Evolutionary conservation across 2,113 vertebrate genomes (phyloP).

Genomic region (Eulacestoma nigropectus): DNA sequence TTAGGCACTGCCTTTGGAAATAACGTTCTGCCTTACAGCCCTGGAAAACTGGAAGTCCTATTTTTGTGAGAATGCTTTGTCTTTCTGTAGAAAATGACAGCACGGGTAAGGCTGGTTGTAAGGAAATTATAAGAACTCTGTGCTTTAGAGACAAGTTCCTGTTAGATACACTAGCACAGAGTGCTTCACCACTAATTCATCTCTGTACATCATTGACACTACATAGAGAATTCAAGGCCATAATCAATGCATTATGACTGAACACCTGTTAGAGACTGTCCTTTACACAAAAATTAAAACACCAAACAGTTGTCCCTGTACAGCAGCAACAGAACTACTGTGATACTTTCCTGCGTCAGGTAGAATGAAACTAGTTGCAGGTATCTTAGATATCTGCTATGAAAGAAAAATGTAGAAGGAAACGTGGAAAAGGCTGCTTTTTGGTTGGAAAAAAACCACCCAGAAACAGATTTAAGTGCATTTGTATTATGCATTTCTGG

Average conservation of each 20-base stretch:
- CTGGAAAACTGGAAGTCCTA: neutral
- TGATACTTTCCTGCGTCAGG: neutral
- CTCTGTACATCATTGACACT: neutral
- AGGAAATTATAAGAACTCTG: neutral
- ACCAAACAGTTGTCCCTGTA: neutral
- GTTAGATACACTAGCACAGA: neutral
- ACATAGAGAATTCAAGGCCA: fast-evolving
- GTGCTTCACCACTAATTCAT: neutral
- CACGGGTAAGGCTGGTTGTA: neutral
- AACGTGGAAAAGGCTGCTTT: neutral
- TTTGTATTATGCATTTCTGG: neutral
- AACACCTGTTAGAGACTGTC: neutral
- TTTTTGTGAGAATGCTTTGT: neutral
- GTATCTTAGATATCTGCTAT: neutral
- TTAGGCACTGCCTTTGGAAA: neutral
- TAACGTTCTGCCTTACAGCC: neutral
- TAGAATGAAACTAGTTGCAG: neutral
- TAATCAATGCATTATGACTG: neutral
- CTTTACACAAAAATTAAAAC: neutral
- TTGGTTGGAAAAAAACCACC: neutral
- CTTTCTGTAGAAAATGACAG: neutral
- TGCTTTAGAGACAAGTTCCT: neutral
- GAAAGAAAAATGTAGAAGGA: neutral
- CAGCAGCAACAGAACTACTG: neutral
- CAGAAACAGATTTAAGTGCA: neutral